phyloP scores from a whole-genome alignment of 2,797 vertebrate species.

The Euphonia xanthogaster region DNA sequence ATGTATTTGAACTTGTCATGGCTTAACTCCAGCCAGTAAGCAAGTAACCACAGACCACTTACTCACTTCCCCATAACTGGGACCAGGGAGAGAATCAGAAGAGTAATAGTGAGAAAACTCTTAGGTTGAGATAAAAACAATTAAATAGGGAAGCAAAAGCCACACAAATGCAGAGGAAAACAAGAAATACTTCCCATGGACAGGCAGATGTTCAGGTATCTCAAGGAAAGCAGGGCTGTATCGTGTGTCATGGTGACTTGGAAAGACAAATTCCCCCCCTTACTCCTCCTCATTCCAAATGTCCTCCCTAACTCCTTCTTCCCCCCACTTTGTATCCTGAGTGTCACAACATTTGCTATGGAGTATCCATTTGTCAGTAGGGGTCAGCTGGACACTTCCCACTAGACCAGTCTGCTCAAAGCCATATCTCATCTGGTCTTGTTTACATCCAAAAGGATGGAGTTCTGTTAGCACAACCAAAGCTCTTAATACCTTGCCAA shows the following conservation, averaged over 20 bases:
- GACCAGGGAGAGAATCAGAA: not conserved
- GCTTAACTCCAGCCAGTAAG: not conserved
- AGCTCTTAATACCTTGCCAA: not conserved
- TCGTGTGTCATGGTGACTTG: not conserved
- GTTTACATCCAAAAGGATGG: not conserved
- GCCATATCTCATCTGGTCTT: not conserved
- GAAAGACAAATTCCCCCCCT: not conserved
- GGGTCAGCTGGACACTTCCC: not conserved
- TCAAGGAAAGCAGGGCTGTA: not conserved
- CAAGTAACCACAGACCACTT: not conserved
- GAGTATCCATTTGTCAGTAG: not conserved
- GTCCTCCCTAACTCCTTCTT: not conserved
- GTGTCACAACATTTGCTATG: fast-evolving
- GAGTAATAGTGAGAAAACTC: not conserved
- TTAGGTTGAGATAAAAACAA: not conserved
- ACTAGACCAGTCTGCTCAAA: not conserved
- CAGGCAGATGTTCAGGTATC: not conserved
- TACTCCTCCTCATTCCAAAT: not conserved
- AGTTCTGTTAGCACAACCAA: not conserved
- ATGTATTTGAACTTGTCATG: not conserved
- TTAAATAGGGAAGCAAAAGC: not conserved
- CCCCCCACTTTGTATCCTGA: not conserved
- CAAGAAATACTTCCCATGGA: not conserved
- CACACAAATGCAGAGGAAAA: not conserved
- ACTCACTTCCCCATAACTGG: not conserved